Base-by-base conservation (phyloP, 2,888 invertebrate genomes). In the Drosophila paranaensis region DNA sequence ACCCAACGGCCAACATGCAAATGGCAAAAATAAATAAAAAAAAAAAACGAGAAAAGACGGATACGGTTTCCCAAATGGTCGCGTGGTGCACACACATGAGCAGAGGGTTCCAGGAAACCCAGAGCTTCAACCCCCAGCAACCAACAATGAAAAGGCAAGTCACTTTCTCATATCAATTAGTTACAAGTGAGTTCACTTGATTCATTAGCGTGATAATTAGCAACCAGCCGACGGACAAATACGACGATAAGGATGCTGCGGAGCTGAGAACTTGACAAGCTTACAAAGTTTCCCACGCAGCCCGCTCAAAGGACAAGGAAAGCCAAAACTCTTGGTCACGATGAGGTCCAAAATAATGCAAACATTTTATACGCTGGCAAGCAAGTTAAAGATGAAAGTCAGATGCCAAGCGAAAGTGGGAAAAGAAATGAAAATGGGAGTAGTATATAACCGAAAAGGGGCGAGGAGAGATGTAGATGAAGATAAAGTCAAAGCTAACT, bases 181-280 rank as follows among this genome's bases (percentile, higher is more conserved):
- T 88, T 77, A 89, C 86, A 71, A 85, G 75, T 83, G 90, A 87
- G 68, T 89, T 74, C 88, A 83, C 86, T 89, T 89, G 83, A 89
- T 87, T 82, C 86, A 87, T 87, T 88, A 89, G 86, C 88, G 86
- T 79, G 88, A 89, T 88, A 89, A 87, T 87, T 88, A 83, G 70
- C 71, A 72, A 78, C 74, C 88, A 75, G 88, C 48, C 51, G 30
- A 55, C 60, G 64, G 54, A 66, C 51, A 60, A 60, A 54, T 43
- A 67, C 60, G 42, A 61, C 14, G 35, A 37, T 46, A 51, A 63
- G 40, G 50, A 56, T 54, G 71, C 51, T 74, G 72, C 42, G 69
- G 74, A 76, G 10, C 48, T 69, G 83, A 63, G 79, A 81, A 64
- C 63, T 73, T 77, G 81, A 77, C 83, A 71, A 72, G 79, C 50